Conservation (phyloP, 2,797 vertebrate genomes). For the Gallinago nigripennis region DNA sequence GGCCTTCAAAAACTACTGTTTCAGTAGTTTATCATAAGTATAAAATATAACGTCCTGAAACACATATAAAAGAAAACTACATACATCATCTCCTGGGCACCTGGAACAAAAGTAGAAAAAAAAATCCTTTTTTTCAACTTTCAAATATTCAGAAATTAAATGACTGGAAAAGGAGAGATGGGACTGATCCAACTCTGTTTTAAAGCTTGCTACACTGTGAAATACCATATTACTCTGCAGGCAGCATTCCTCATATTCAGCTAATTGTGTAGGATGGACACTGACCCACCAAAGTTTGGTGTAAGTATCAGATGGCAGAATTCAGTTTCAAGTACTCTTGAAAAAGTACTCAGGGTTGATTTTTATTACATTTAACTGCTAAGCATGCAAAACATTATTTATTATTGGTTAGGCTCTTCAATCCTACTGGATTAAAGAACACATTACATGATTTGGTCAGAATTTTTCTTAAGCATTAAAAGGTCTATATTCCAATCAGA, state of each 20-base stretch:
- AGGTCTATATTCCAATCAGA: not conserved
- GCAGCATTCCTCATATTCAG: not conserved
- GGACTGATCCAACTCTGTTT: not conserved
- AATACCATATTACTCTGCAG: not conserved
- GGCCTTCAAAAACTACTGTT: not conserved
- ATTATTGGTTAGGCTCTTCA: not conserved
- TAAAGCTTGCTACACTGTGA: not conserved
- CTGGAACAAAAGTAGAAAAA: not conserved
- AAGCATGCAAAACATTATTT: slow-evolving; percentile 18
- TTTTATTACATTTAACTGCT: not conserved
- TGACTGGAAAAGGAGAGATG: not conserved
- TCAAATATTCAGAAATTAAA: not conserved
- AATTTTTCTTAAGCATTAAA: not conserved
- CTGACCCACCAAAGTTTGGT: not conserved
- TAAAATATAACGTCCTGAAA: not conserved
- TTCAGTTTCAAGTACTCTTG: not conserved
- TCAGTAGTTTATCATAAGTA: not conserved
- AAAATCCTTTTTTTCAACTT: not conserved
- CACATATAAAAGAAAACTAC: not conserved
- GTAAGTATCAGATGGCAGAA: not conserved
- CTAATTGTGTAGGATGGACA: not conserved
- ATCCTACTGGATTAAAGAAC: not conserved
- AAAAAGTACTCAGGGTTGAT: not conserved
- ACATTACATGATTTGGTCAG: not conserved
- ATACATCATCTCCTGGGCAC: not conserved